Percentiles rank a stretch among this genome's conserved stretches.
phyloP scores from a whole-genome alignment of 2,888 invertebrate genomes.

The Nymphalis polychloros region DNA sequence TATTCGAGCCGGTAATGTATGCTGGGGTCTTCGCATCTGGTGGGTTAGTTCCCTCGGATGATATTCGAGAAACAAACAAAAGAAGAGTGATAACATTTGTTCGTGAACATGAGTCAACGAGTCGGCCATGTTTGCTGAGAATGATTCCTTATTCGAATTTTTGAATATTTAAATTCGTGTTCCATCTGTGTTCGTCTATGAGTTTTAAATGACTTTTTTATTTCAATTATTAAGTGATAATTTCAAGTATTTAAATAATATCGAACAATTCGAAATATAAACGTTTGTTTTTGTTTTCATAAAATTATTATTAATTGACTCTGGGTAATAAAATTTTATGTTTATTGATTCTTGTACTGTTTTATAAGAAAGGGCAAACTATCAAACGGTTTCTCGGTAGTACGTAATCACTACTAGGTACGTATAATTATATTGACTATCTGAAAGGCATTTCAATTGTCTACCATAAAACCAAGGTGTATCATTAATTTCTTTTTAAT shows the following conservation, averaged over 20 bases:
- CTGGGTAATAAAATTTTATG: too few species aligned
- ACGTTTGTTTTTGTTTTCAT: too few species aligned
- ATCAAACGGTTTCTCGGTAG: too few species aligned
- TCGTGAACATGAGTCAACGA: constrained; percentile 73
- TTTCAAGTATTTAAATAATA: background rate
- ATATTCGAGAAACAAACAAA: constrained; percentile 78
- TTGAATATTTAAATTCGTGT: constrained; percentile 6
- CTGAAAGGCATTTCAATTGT: background rate
- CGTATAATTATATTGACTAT: too few species aligned
- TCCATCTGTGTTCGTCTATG: background rate
- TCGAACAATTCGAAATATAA: too few species aligned
- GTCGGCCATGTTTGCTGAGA: constrained; percentile 49
- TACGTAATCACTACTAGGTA: too few species aligned
- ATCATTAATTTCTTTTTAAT: background rate
- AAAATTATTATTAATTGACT: too few species aligned
- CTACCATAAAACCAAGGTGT: background rate
- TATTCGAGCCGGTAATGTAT: constrained; percentile 34
- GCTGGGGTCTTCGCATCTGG: constrained; percentile 49
- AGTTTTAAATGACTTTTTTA: background rate
- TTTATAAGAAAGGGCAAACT: too few species aligned
- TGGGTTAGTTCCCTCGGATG: constrained; percentile 50
- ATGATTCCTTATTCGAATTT: constrained; percentile 51
- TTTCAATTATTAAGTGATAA: background rate
- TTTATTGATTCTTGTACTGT: too few species aligned
- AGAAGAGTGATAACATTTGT: constrained; percentile 79